Conservation (phyloP, 2,113 vertebrate genomes). For the Cariama cristata region DNA sequence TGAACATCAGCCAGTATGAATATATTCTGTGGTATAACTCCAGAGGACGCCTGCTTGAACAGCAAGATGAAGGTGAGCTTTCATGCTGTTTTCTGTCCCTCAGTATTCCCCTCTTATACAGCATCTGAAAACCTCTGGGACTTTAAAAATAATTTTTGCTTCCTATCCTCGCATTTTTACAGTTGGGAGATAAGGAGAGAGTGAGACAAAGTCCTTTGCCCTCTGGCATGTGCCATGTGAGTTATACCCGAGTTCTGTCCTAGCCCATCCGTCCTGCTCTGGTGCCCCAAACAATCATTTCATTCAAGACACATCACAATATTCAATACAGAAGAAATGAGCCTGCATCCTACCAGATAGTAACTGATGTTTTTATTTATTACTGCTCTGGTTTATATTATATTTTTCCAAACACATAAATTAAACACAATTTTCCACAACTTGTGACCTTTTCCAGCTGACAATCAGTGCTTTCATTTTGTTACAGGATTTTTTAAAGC, state of each 20-base stretch:
- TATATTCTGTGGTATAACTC: constrained; percentile 89
- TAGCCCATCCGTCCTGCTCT: not conserved
- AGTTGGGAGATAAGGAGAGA: not conserved
- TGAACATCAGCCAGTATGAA: constrained; percentile 72
- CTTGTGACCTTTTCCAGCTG: not conserved
- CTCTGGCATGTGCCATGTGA: not conserved
- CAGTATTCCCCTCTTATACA: not conserved
- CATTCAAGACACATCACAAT: not conserved
- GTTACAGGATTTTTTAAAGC: not conserved
- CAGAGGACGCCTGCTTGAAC: constrained; percentile 79
- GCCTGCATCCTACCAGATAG: not conserved
- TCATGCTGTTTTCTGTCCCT: not conserved
- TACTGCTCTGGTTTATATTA: not conserved
- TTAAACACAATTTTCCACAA: not conserved
- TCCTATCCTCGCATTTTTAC: not conserved
- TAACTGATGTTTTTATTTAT: not conserved
- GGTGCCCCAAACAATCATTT: not conserved
- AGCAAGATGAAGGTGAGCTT: constrained; percentile 75
- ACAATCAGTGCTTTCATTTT: not conserved
- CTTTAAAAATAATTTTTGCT: not conserved
- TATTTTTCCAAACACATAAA: not conserved
- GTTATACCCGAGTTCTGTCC: not conserved
- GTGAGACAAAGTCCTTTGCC: not conserved
- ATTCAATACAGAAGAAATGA: not conserved
- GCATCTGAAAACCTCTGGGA: not conserved